Base-by-base conservation (phyloP, 2,888 invertebrate genomes). In the Xestia xanthographa region DNA sequence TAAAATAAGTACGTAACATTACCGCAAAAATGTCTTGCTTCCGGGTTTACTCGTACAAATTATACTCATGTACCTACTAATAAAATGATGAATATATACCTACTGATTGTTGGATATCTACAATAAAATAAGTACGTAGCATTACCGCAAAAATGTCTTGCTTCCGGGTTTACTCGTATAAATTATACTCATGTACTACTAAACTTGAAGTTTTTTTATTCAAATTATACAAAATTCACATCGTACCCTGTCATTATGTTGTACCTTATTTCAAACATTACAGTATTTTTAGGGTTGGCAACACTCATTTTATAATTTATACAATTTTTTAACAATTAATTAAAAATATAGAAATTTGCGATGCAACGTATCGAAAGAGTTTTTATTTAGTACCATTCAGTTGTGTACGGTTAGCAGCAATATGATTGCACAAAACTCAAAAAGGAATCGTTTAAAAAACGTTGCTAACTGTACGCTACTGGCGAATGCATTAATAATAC, bases 161-260 rank as follows among this genome's bases (percentile, higher is more conserved):
- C 48, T 67, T 76, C 66, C n/a, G 12, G 43, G 38, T 20, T 12
- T 34, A 43, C n/a, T 62, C 26, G 3, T 65, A 60, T 41, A 82
- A 84, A 82, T 77, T 67, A 80, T 74, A 82, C 67, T 9, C 83
- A 48, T 69, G 17, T n/a, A 69, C 79, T 79, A 87, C 79, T 73
- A 80, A 77, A 77, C 65, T 82, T 82, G 80, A 88, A 86, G 86
- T 84, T 78, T 91, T 91, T 92, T 93, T 92, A 92, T 91, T 92
- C 84, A 89, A 92, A 93, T 92, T 92, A 92, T 93, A 93, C 90
- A 93, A 92, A 93, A 92, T 91, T 92, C 90, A 92, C 91, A 92
- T 90, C 85, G 85, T 89, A 90, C 86, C 86, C 89, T 88, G 91
- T 85, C 83, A 79, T 85, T 87, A 87, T 86, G 78, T 89, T 89